These are phyloP conservation scores for Saccostrea cuccullata DNA, from an alignment of 1,140 invertebrate species.

Conservation along the genomic window DNA sequence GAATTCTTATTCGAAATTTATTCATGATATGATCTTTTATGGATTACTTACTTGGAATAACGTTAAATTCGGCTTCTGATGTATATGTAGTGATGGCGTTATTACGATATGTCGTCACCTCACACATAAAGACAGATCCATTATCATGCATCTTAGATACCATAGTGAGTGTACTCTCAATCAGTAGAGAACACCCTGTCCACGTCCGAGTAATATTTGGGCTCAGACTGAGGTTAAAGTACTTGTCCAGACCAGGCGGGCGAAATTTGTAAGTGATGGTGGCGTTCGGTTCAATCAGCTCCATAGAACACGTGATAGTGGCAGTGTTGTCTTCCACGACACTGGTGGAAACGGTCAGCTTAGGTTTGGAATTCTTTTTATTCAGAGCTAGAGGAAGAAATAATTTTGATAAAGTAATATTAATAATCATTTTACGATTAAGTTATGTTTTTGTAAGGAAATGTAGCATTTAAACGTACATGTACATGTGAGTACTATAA, in stretches of 20 bases:
- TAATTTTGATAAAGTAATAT: not conserved
- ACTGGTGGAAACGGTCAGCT: not conserved
- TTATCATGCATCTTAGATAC: slow-evolving; percentile 18
- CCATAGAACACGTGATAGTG: slow-evolving; percentile 23
- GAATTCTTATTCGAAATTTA: too few relatives aligned
- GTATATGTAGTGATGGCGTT: not conserved
- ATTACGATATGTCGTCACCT: not conserved
- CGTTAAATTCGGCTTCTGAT: slow-evolving; percentile 13
- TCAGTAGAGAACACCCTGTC: not conserved
- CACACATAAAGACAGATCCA: slow-evolving; percentile 9
- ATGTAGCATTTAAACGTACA: too few relatives aligned
- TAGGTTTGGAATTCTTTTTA: not conserved
- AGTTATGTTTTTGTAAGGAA: too few relatives aligned
- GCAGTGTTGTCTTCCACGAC: not conserved
- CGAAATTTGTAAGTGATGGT: slow-evolving; percentile 16
- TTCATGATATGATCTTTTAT: not conserved
- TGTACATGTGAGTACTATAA: too few relatives aligned
- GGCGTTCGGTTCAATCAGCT: not conserved
- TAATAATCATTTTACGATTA: not conserved
- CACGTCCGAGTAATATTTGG: not conserved
- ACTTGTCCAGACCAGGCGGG: slow-evolving; percentile 29
- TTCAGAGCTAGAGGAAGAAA: not conserved
- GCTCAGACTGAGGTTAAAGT: slow-evolving; percentile 20
- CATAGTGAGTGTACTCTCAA: slow-evolving; percentile 4
- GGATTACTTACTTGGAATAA: slow-evolving; percentile 16